Evolutionary conservation across 2,113 vertebrate genomes (phyloP).

Genomic region (Crotalus tigris): DNA sequence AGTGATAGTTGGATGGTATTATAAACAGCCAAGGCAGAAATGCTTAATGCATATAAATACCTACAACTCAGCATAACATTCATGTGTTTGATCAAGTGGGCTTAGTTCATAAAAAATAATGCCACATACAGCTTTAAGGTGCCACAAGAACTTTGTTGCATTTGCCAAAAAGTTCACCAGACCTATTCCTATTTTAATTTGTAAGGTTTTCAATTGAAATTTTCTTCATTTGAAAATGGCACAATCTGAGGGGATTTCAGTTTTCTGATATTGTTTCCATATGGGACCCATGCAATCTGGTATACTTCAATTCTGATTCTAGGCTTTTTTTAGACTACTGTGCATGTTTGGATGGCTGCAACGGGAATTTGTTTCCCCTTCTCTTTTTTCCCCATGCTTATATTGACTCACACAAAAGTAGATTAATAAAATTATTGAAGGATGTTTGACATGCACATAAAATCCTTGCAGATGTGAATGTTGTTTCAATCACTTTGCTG

Average conservation of each 20-base stretch:
- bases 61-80: neutral
- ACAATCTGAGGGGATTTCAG: neutral
- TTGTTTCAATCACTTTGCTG: neutral
- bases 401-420: neutral
- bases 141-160: neutral
- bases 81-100: neutral
- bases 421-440: neutral
- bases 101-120: neutral
- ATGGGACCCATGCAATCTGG: neutral
- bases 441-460: neutral
- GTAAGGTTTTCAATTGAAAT: neutral
- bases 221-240: neutral
- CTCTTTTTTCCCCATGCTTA: neutral
- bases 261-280: neutral
- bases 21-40: neutral
- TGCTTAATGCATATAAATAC: neutral
- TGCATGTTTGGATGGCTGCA: neutral
- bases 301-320: neutral
- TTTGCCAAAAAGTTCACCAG: neutral
- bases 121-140: neutral
- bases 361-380: neutral
- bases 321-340: neutral
- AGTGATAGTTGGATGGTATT: neutral
- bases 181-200: neutral
- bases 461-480: neutral